Percentiles rank a stretch among this genome's conserved stretches.
Conservation (phyloP, 2,113 vertebrate genomes). For the Bombycilla garrulus region DNA sequence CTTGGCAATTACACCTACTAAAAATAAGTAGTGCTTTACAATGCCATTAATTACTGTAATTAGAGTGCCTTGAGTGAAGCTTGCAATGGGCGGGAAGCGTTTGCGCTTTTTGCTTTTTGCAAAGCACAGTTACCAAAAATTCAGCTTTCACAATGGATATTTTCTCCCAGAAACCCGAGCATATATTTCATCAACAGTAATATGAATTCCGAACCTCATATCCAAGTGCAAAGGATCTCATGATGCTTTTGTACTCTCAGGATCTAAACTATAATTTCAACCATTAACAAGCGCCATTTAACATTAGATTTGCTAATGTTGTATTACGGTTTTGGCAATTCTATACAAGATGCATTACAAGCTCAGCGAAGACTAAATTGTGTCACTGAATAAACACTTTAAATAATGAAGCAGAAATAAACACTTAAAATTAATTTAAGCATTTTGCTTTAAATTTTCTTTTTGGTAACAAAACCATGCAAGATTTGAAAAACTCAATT, state of each 20-base stretch:
- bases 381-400: slow-evolving; percentile 32
- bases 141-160: not conserved
- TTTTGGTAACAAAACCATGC: not conserved
- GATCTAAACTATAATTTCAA: slow-evolving; percentile 39
- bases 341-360: slow-evolving; percentile 20
- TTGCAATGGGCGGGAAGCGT: not conserved
- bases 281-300: slow-evolving; percentile 54
- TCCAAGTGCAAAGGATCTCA: slow-evolving; percentile 1
- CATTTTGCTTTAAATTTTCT: not conserved
- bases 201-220: not conserved
- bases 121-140: not conserved
- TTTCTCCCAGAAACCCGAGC: not conserved
- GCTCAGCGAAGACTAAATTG: slow-evolving; percentile 47
- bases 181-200: not conserved
- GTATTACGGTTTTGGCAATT: slow-evolving; percentile 45
- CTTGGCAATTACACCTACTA: slow-evolving; percentile 39
- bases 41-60: slow-evolving; percentile 46
- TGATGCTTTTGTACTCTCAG: not conserved
- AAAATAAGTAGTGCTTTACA: slow-evolving; percentile 50
- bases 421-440: not conserved
- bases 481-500: not conserved
- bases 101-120: not conserved
- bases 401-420: slow-evolving; percentile 54
- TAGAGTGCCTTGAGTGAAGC: not conserved
- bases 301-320: slow-evolving; percentile 47